Base-by-base conservation (phyloP, 2,797 vertebrate species). In the Chaetodon trifasciatus region DNA sequence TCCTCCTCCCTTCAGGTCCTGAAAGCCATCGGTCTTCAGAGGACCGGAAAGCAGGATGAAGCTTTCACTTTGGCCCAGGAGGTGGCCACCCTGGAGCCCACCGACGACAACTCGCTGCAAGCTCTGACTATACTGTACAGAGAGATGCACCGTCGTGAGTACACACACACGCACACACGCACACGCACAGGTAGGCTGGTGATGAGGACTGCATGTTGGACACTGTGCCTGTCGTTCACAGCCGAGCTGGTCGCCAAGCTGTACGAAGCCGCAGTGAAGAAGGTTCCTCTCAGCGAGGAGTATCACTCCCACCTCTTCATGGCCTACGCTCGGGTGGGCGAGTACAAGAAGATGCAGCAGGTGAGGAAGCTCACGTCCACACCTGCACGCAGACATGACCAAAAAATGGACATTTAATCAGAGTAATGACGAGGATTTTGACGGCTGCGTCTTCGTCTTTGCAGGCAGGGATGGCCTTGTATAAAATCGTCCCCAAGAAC, bases 321-420 rank as follows among this genome's bases (percentile, higher is more conserved):
- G 98, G 98, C 98, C 2, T 99, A 99, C 17, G 98, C 98, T 74
- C 96, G 98, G 37, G 97, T 99, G 17, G 98, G 98, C 6, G 98
- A 99, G 80, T 99, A 99, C 94, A 99, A 99, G 95, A 99, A 99
- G 93, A 99, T 99, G 98, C 98, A 99, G 74, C 98, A 99, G 97
- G 98, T 99, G 92, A 56, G 80, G n/a, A 23, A 15, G 15, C 40
- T 15, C 46, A 1, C 28, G 3, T 13, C 46, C 16, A 28, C 58
- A 3, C 56, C 1, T 13, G 40, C 19, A 39, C 1, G 13, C 16
- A 24, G 28, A 70, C 67, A 73, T 4, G 40, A 32, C 28, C 3
- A 32, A 32, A 32, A 3, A 32, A 32, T 28, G 28, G 28, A 28
- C 28, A 28, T 7, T 32, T 63, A 40, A 32, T 52, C 28, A 66